A percentile compares a stretch with the other conserved stretches of the same genome.
Evolutionary conservation across 2,888 invertebrate genomes (phyloP).

Genomic region (Xestia ashworthii): DNA sequence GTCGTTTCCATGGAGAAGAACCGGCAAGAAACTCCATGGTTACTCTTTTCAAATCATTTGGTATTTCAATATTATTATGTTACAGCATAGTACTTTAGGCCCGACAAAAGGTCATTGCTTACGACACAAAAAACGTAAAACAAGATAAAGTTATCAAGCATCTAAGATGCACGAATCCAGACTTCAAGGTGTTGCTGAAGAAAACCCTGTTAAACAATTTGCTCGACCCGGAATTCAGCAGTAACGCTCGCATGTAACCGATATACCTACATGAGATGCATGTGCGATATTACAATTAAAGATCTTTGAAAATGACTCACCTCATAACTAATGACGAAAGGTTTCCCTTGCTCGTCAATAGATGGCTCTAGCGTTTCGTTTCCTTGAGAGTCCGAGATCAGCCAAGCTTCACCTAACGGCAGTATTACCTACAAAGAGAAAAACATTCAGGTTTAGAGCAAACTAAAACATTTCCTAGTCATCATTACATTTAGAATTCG

Average conservation of each 20-base stretch:
- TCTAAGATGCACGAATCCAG: neutral
- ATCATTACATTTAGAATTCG: neutral
- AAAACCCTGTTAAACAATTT: neutral
- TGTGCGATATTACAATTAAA: neutral
- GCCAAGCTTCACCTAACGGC: conserved; percentile 83
- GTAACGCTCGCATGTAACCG: neutral
- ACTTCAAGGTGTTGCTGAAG: neutral
- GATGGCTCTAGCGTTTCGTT: conserved; percentile 81
- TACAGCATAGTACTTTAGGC: no score
- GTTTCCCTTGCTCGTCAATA: conserved; percentile 81
- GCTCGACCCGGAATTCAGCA: neutral
- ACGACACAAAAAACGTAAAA: no score
- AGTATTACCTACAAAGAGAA: conserved; percentile 75
- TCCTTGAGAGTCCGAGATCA: conserved; percentile 77
- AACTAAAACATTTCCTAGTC: neutral
- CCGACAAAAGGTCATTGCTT: no score
- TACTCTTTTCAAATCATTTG: no score
- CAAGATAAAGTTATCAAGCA: no score
- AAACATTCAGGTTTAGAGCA: neutral
- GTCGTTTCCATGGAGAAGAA: no score
- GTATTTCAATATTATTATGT: no score
- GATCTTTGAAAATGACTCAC: conserved; percentile 66
- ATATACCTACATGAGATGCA: neutral
- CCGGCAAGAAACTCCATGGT: no score
- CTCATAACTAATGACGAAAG: conserved; percentile 85